Evolutionary conservation across 2,797 vertebrate species (phyloP).

Genomic region (Sebastiscus albofasciatus): DNA sequence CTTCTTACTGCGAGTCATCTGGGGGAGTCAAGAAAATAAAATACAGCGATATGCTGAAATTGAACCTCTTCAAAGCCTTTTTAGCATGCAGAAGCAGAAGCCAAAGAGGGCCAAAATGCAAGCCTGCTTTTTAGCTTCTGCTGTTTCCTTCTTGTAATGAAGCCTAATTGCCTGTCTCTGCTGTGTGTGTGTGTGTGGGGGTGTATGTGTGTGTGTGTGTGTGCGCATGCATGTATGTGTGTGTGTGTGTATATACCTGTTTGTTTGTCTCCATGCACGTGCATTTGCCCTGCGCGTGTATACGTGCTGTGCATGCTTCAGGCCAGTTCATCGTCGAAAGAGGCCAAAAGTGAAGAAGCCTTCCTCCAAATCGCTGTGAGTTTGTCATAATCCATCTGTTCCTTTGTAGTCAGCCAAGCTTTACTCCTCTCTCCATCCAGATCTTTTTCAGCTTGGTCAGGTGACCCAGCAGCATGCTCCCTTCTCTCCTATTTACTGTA

Average conservation of each 20-base stretch:
- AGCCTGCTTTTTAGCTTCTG: conserved; percentile 65
- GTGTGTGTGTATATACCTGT: conserved; percentile 54
- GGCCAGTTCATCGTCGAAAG: conserved; percentile 97
- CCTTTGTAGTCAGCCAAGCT: conserved; percentile 67
- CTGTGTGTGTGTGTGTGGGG: conserved; percentile 70
- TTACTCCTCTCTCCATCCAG: conserved; percentile 50
- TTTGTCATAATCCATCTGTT: conserved; percentile 84
- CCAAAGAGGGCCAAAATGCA: conserved; percentile 40
- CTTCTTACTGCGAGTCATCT: conserved; percentile 30
- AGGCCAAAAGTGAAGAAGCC: conserved; percentile 97
- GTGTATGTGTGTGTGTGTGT: conserved; percentile 27
- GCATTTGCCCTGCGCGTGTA: conserved; percentile 79
- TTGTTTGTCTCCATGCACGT: conserved; percentile 77
- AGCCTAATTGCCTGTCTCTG: conserved; percentile 80
- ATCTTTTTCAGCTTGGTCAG: conserved; percentile 56
- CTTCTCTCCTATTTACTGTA: conserved; percentile 29
- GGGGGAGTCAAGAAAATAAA: conserved; percentile 31
- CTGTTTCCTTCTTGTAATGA: conserved; percentile 56
- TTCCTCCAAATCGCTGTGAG: conserved; percentile 96
- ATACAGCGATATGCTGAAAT: conserved; percentile 38
- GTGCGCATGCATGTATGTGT: conserved; percentile 40
- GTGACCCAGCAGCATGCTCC: conserved; percentile 56
- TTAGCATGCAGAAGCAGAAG: conserved; percentile 53
- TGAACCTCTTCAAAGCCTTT: conserved; percentile 48
- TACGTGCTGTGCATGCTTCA: conserved; percentile 83